These are phyloP conservation scores for Episyrphus balteatus DNA, from an alignment of 1,140 invertebrate genomes.

Conservation along the genomic window DNA sequence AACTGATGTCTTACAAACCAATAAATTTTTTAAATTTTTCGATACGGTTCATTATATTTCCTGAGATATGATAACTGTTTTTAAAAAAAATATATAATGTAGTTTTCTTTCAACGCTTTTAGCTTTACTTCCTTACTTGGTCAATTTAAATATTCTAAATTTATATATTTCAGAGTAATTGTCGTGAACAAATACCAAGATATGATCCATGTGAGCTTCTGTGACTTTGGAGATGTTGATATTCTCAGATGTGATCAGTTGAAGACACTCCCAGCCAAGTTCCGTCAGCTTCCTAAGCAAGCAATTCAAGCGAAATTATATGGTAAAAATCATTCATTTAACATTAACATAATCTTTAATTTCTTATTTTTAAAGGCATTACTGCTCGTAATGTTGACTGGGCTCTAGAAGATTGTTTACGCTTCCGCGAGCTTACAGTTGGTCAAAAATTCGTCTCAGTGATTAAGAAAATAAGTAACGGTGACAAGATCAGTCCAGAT, in stretches of 20 bases:
- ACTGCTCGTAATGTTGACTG: constrained; percentile 15
- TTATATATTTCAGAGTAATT: constrained; percentile 16
- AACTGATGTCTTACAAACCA: no score
- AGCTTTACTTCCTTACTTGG: no score
- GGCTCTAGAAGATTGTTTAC: constrained; percentile 27
- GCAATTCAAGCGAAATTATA: constrained; percentile 25
- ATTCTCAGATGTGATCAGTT: constrained; percentile 25
- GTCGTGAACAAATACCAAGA: constrained; percentile 27
- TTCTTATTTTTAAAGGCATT: constrained; percentile 18
- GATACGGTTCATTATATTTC: no score
- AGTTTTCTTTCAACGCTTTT: no score
- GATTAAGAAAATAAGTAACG: constrained; percentile 7
- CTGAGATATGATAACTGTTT: no score
- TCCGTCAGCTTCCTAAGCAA: constrained; percentile 28
- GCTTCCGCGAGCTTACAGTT: constrained; percentile 26
- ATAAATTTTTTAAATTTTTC: no score
- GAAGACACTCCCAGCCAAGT: constrained; percentile 15
- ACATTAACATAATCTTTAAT: neutral
- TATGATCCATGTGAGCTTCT: constrained; percentile 26
- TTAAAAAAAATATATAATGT: no score
- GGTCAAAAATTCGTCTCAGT: constrained; percentile 28
- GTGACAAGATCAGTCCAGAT: constrained; percentile 8
- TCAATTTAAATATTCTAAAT: no score
- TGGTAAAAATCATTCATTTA: constrained; percentile 13
- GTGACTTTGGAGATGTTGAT: constrained; percentile 28